phyloP scores from a whole-genome alignment of 2,113 vertebrate genomes.

The Triplophysa siluroides region DNA sequence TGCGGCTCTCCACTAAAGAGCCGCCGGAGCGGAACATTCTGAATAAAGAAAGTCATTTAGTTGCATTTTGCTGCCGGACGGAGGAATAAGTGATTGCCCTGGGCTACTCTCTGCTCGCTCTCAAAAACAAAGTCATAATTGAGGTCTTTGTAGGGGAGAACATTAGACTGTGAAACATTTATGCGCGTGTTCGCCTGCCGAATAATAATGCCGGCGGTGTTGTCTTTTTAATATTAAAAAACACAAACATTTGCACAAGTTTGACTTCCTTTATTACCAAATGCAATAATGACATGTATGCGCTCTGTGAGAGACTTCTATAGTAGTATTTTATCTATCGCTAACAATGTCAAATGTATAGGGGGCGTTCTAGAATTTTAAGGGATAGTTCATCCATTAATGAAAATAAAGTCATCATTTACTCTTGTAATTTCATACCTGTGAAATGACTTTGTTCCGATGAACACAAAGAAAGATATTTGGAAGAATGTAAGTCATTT shows the following conservation, averaged over 20 bases:
- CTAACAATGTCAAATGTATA: slow-evolving; percentile 11
- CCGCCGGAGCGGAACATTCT: slow-evolving; percentile 36
- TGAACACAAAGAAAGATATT: no score
- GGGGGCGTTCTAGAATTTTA: not conserved
- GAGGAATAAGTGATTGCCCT: slow-evolving; percentile 43
- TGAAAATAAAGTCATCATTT: no score
- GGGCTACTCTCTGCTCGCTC: slow-evolving; percentile 39
- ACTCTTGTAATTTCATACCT: no score
- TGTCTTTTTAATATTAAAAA: slow-evolving; percentile 50
- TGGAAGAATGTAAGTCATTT: no score
- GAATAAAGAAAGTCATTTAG: slow-evolving; percentile 56
- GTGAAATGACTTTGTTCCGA: no score
- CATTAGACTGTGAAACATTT: slow-evolving; percentile 53
- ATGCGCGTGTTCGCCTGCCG: slow-evolving; percentile 35
- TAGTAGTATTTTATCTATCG: slow-evolving; percentile 31
- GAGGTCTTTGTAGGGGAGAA: slow-evolving; percentile 47
- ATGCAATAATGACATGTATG: slow-evolving; percentile 48
- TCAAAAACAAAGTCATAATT: slow-evolving; percentile 53
- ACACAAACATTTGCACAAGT: slow-evolving; percentile 44
- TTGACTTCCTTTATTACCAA: slow-evolving; percentile 43
- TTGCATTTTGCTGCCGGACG: slow-evolving; percentile 48
- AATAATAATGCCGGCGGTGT: slow-evolving; percentile 26
- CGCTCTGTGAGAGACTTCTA: slow-evolving; percentile 22
- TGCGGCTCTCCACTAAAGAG: slow-evolving; percentile 43
- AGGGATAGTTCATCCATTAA: no score